These are phyloP conservation scores for Platycnemis pennipes DNA, from an alignment of 2,888 invertebrate genomes.

Conservation along the genomic window DNA sequence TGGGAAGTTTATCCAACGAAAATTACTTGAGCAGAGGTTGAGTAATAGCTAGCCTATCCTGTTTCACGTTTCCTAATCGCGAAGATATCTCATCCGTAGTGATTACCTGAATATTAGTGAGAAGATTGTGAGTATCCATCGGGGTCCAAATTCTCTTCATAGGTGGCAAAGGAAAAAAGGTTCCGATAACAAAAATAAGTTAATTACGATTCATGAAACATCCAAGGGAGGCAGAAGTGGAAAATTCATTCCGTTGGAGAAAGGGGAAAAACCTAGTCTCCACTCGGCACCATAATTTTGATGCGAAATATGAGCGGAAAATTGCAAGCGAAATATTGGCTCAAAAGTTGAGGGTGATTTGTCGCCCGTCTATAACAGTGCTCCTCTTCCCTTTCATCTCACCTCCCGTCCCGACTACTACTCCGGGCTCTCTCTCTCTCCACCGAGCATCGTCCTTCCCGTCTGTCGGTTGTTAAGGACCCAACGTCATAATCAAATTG, in stretches of 20 bases:
- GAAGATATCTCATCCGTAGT: no score
- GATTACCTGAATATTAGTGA: no score
- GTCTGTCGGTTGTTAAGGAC: neutral
- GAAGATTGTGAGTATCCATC: no score
- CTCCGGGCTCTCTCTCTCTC: neutral
- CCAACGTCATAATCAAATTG: neutral
- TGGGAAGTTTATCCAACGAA: no score
- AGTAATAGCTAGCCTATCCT: no score
- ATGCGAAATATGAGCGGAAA: neutral
- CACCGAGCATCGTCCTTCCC: neutral
- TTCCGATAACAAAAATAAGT: neutral
- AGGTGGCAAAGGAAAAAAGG: neutral
- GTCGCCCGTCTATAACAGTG: neutral
- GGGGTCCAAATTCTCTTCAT: neutral
- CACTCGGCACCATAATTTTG: neutral
- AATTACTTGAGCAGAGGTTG: no score
- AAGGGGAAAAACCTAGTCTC: neutral
- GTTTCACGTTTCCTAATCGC: no score
- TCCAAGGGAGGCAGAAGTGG: neutral
- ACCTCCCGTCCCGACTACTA: neutral
- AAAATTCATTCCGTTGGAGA: neutral
- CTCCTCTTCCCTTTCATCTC: slow-evolving; percentile 27
- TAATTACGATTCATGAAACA: neutral
- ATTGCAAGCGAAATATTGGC: neutral
- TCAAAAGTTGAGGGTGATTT: neutral